Conservation (phyloP, 2,888 invertebrate genomes). For the Eumerus sabulonum region DNA sequence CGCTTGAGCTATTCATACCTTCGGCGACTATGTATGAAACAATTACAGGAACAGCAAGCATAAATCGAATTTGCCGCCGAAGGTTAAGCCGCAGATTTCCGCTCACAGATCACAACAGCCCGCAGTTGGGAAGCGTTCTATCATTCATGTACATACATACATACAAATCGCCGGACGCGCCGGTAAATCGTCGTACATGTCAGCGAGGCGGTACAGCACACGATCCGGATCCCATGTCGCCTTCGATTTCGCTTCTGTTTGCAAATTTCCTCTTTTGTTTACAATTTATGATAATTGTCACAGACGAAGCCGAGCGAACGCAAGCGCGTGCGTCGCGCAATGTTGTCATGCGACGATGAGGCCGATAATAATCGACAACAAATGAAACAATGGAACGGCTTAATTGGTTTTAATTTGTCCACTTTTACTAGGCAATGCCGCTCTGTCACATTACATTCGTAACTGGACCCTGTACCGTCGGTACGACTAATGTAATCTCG, state of each 20-base stretch:
- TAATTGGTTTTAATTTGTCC: conserved; percentile 66
- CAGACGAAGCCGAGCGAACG: conserved; percentile 31
- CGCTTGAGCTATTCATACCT: conserved; percentile 7
- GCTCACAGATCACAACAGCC: conserved; percentile 58
- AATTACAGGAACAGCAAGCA: conserved; percentile 48
- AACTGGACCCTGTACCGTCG: conserved; percentile 3
- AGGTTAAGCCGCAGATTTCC: conserved; percentile 66
- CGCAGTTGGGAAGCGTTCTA: conserved; percentile 31
- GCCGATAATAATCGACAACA: conserved; percentile 38
- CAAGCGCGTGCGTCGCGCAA: conserved; percentile 34
- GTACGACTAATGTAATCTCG: conserved; percentile 27
- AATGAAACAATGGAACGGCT: conserved; percentile 41
- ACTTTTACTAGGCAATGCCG: conserved; percentile 33
- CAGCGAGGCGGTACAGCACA: conserved; percentile 34
- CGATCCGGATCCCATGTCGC: too few relatives aligned
- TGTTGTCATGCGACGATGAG: conserved; percentile 45
- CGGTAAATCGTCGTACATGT: conserved; percentile 45
- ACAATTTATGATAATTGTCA: conserved; percentile 61
- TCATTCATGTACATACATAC: conserved; percentile 5
- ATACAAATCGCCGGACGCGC: conserved; percentile 23
- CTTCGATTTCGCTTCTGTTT: conserved; percentile 25
- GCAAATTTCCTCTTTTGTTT: conserved; percentile 39
- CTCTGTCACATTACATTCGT: conserved; percentile 44
- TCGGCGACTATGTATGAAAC: conserved; percentile 37
- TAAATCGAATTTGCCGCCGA: conserved; percentile 63